Conservation (phyloP, 1,140 invertebrate genomes). For the Thaumetopoea pityocampa region DNA sequence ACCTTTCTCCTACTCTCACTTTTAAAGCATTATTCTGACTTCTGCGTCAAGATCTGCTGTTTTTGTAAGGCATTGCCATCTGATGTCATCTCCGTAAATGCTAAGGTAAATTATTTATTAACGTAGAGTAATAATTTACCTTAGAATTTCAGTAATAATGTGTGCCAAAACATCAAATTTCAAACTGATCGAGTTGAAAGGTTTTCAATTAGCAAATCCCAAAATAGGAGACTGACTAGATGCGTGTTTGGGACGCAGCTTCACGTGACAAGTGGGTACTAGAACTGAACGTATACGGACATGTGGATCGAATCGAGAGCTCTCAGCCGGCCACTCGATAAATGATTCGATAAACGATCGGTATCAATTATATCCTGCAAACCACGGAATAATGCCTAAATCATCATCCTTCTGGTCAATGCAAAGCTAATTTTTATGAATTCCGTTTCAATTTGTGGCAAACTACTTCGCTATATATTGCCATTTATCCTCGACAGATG, state of each 20-base stretch:
- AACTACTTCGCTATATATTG: no score
- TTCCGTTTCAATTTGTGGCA: no score
- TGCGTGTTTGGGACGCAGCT: slow-evolving; percentile 32
- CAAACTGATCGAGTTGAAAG: slow-evolving; percentile 22
- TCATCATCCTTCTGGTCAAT: slow-evolving; percentile 17
- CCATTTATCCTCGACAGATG: no score
- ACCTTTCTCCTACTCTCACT: no score
- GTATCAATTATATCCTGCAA: slow-evolving; percentile 34
- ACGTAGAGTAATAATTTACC: no score
- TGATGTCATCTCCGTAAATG: no score
- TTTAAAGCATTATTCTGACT: no score
- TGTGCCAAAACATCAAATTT: slow-evolving; percentile 12
- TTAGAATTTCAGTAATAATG: no score
- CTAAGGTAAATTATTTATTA: no score
- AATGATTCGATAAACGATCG: slow-evolving; percentile 37
- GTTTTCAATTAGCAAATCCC: slow-evolving; percentile 41
- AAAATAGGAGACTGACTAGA: slow-evolving; percentile 30
- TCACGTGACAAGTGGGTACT: slow-evolving; percentile 28
- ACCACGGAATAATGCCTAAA: slow-evolving; percentile 36
- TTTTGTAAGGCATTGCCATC: no score
- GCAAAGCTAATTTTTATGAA: no score
- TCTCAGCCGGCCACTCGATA: slow-evolving; percentile 36
- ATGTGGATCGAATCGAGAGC: slow-evolving; percentile 29
- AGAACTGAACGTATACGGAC: slow-evolving; percentile 29
- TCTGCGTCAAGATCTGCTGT: no score